Conservation (phyloP, 2,113 vertebrate genomes). For the Puntigrus tetrazona region DNA sequence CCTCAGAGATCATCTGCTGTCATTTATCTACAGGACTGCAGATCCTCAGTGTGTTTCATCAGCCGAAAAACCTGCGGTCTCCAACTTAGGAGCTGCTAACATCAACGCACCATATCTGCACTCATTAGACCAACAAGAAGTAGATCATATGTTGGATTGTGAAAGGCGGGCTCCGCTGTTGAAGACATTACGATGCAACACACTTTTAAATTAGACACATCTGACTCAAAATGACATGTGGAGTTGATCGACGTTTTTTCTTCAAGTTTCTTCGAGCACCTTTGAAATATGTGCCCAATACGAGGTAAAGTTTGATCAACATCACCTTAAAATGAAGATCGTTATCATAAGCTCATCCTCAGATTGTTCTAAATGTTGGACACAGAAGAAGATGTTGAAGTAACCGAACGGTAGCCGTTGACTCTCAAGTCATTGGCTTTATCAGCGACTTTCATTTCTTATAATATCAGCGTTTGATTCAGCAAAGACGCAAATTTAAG, state of each 20-base stretch:
- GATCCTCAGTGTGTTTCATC: not conserved
- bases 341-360: too few relatives aligned
- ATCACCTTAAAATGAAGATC: too few relatives aligned
- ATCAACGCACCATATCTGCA: not conserved
- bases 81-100: not conserved
- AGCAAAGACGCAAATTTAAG: too few relatives aligned
- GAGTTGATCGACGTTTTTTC: not conserved
- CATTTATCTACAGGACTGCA: not conserved
- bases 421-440: too few relatives aligned
- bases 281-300: not conserved
- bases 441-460: too few relatives aligned
- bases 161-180: not conserved
- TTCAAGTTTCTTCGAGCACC: not conserved
- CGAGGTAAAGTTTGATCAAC: not conserved
- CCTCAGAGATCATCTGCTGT: not conserved
- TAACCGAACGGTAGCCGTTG: too few relatives aligned
- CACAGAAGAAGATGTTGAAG: too few relatives aligned
- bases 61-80: not conserved
- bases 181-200: not conserved
- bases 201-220: not conserved
- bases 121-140: not conserved
- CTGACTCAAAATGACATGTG: not conserved
- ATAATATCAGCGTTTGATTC: too few relatives aligned
- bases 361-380: too few relatives aligned
- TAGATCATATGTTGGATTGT: not conserved